Evolutionary conservation across 1,140 invertebrate genomes (phyloP), one percentile per base, ranked within the genome.

Genomic region (Battus philenor): DNA sequence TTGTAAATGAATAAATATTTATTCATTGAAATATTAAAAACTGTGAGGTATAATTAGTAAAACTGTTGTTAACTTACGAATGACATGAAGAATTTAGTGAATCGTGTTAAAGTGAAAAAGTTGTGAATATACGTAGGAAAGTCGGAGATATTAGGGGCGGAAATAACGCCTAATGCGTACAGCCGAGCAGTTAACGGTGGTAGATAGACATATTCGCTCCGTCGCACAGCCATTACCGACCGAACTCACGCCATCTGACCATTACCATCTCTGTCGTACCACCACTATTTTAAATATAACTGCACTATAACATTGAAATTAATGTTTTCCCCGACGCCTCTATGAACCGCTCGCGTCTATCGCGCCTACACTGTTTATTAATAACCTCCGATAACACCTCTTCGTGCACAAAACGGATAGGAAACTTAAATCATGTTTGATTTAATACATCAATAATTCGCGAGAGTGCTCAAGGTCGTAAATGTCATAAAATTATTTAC

Each of bases 401-500:
- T 68, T 31, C 24, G 50, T 26, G 46, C 56, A 41, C 45, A 38
- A 44, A 46, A 45, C 47, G 47, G 38, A 45, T 52, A 54, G 68
- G 71, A 68, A 55, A 70, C 49, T 54, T 76, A 76, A 74, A 79
- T 76, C 67, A 67, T 47, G 46, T 51, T 44, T 54, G 49, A 60
- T 76, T 66, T 59, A 72, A 61, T 50, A 49, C 43, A 51, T 44
- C 56, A 61, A 76, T 77, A 74, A 75, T 79, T 74, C 47, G 61
- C 68, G 46, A 50, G n/a, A 76, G 54, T 70, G 65, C 69, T 57
- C 59, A 71, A 73, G 59, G 66, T 50, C 52, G 60, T 76, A 76
- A 79, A 70, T 59, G 75, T 73, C 69, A 61, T 68, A 60, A 74
- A 76, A 68, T 79, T 76, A 79, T 79, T 74, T 73, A 76, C 58